These are phyloP conservation scores for Cairina moschata DNA, from an alignment of 2,113 vertebrate genomes.

Conservation along the genomic window DNA sequence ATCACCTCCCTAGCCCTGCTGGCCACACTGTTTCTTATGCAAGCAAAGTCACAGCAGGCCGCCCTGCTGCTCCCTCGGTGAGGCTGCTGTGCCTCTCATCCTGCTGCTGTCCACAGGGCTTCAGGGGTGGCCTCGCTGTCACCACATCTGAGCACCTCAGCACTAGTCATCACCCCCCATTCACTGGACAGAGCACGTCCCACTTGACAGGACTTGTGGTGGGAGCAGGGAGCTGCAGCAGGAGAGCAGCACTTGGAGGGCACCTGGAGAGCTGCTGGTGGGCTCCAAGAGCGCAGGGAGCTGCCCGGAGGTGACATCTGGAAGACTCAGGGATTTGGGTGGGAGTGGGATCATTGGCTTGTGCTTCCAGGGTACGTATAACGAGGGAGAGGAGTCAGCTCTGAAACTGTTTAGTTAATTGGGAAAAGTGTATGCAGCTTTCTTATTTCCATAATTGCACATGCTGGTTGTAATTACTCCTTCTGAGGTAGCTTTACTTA, in stretches of 20 bases:
- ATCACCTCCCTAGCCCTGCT: too few species aligned
- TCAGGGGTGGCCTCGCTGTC: neutral
- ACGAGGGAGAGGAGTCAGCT: fast-evolving
- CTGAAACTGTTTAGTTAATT: too few species aligned
- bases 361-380: fast-evolving
- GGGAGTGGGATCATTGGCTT: fast-evolving
- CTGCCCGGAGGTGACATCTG: fast-evolving
- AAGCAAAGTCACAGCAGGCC: fast-evolving
- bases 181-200: fast-evolving
- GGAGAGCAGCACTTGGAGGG: fast-evolving
- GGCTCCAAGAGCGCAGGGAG: neutral
- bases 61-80: neutral
- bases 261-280: neutral
- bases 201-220: fast-evolving
- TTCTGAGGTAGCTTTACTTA: neutral
- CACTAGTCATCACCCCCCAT: fast-evolving
- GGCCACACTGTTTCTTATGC: too few species aligned
- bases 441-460: fast-evolving
- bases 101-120: neutral
- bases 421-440: neutral
- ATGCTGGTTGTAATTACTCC: fast-evolving
- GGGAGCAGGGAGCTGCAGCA: fast-evolving
- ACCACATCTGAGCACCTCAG: neutral
- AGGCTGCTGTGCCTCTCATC: neutral
- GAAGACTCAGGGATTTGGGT: neutral